These are phyloP conservation scores for Reticulitermes lucifugus DNA, from an alignment of 2,888 invertebrate genomes.

Conservation along the genomic window DNA sequence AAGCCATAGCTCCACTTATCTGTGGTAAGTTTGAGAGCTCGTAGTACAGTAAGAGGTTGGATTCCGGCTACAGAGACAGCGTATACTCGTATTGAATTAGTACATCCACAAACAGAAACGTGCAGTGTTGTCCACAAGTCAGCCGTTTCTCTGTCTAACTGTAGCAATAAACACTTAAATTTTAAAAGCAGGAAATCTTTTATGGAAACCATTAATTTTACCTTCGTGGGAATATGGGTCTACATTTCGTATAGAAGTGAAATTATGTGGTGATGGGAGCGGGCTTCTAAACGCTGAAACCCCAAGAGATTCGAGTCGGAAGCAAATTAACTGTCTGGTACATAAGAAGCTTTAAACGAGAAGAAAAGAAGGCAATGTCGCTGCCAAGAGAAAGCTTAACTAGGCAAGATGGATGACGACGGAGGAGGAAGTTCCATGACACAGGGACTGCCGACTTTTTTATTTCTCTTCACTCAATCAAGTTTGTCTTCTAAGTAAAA, in stretches of 20 bases:
- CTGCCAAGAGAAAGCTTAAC: not conserved
- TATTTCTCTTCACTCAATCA: slow-evolving; percentile 6
- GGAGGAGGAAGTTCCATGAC: not conserved
- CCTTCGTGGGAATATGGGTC: not conserved
- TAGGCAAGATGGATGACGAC: slow-evolving; percentile 23
- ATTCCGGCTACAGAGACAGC: too few species aligned
- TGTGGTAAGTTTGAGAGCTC: too few species aligned
- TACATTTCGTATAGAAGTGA: not conserved
- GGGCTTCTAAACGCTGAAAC: not conserved
- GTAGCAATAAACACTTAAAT: too few species aligned
- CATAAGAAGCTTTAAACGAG: slow-evolving; percentile 10
- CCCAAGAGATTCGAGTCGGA: not conserved
- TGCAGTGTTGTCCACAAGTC: too few species aligned
- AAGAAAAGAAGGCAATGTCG: slow-evolving; percentile 13
- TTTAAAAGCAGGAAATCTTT: too few species aligned
- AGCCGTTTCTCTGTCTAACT: too few species aligned
- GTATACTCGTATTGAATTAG: too few species aligned
- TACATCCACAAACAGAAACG: too few species aligned
- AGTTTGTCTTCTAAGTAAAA: slow-evolving; percentile 15
- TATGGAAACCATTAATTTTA: not conserved
- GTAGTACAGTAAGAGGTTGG: too few species aligned
- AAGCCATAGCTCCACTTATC: too few species aligned
- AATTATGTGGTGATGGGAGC: not conserved
- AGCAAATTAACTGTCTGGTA: slow-evolving; percentile 5
- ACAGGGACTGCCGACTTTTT: not conserved